Base-by-base conservation (phyloP, 2,797 vertebrate species). In the Danio choprae region DNA sequence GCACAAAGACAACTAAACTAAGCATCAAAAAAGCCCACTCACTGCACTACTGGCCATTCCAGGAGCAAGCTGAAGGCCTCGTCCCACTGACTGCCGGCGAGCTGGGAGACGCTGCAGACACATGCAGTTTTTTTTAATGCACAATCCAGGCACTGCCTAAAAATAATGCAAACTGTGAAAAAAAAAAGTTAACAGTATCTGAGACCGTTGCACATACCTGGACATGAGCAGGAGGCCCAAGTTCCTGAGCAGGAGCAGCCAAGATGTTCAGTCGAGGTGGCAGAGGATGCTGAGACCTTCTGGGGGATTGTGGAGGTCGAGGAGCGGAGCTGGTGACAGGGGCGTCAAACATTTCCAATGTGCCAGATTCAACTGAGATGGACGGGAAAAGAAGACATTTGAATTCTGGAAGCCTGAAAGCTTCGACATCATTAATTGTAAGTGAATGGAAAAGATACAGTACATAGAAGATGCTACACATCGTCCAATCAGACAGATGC, bases 171-270 rank as follows among this genome's bases (percentile, higher is more conserved):
- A 40, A 63, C n/a, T 18, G 62, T 12, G 5, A 58, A 48, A 67
- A 46, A 59, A 4, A 56, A 3, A 18, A 67, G 18, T 2, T 0
- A 1, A 6, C 18, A 12, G 16, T 11, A 40, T 4, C 44, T 4
- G 2, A 59, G 12, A 55, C 6, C 2, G 18, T 10, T 18, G 7
- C 11, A 68, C 48, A n/a, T 55, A 93, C 89, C 86, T 88, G 90
- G 83, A 96, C 95, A 91, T 97, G 97, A 81, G 96, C 90, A 9
- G 96, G 95, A 0, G 96, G 95, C 4, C 94, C 96, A 83, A 97
- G 89, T 9, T 99, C 98, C 76, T 95, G 96, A 16, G 95, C 91
- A 6, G 94, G 93, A 18, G 95, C 91, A 4, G 95, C 91, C 1
- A 96, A 95, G 87, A 97, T 95, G 77, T 95, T 98, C 10, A 96